Percentiles rank a stretch among this genome's conserved stretches.
phyloP scores from a whole-genome alignment of 2,113 vertebrate species.

The Ammospiza nelsoni region DNA sequence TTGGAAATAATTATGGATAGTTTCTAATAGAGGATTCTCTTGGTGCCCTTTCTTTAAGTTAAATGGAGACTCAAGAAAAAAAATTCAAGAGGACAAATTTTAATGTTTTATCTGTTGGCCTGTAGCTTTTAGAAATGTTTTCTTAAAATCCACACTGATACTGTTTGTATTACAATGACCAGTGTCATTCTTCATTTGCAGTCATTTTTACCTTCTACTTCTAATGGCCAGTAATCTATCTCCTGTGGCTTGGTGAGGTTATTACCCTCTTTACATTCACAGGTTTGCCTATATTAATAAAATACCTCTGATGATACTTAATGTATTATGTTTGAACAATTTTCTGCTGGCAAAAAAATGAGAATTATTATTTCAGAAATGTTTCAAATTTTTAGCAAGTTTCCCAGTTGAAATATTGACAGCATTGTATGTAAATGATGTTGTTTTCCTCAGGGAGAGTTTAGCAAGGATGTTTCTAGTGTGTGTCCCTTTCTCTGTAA shows the following conservation, averaged over 20 bases:
- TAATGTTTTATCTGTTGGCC: background rate
- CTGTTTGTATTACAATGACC: background rate
- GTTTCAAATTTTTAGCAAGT: background rate
- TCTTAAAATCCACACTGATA: rapidly evolving
- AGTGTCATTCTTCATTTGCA: background rate
- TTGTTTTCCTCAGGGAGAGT: background rate
- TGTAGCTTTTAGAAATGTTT: background rate
- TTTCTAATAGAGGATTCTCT: background rate
- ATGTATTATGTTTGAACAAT: background rate
- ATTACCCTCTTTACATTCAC: background rate
- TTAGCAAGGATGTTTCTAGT: background rate
- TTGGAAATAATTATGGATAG: background rate
- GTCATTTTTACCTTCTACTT: background rate
- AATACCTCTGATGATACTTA: background rate
- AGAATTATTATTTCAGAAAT: background rate
- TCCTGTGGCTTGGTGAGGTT: background rate
- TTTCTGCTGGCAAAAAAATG: background rate
- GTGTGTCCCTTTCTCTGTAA: background rate
- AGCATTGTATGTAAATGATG: background rate
- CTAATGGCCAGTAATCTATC: background rate
- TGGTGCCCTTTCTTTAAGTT: background rate
- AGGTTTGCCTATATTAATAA: background rate
- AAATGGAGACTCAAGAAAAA: background rate
- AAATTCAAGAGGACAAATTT: background rate
- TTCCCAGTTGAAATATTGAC: background rate